Evolutionary conservation across 2,113 vertebrate species (phyloP), one percentile per base, ranked within the genome.

Genomic region (Tretioscincus oriximinensis): DNA sequence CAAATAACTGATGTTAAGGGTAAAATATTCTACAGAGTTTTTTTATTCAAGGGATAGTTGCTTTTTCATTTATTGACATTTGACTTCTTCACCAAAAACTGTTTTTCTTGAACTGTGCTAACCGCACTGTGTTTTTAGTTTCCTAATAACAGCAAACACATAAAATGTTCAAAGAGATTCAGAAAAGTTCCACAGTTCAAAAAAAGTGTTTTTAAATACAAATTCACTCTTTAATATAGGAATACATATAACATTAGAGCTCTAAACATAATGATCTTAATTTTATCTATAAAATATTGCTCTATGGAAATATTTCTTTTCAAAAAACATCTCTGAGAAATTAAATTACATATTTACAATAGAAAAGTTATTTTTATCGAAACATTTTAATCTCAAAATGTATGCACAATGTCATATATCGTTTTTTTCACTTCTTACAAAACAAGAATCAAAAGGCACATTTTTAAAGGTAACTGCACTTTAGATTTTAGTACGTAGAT

Each of bases 121-220:
- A 18, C 18, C 14, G 65, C 12, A 0, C 0, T 24, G 35, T 22
- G 29, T 73, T 68, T 95, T 95, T 95, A 96, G 95, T 96, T 90
- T 94, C 92, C 94, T 94, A 96, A 96, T 95, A 95, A 93, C 88
- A 92, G 97, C 97, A 97, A 96, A 94, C 94, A 94, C 95, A 96
- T 93, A 96, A 96, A 95, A 96, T 89, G 31, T 21, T 16, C 69
- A 81, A 83, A 82, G 81, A 84, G 66, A 71, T 82, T 86, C 85
- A 89, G 14, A 78, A 81, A 90, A 90, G 90, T 87, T 93, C 89
- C 90, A 94, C 93, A 95, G 93, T 93, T 96, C 92, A 90, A 94
- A 95, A 90, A 94, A 95, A 93, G 94, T 95, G 87, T 93, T 88
- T 93, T 96, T 96, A 96, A 96, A 96, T 96, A 96, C 95, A 96